Evolutionary conservation across 2,113 vertebrate genomes (phyloP).

Genomic region (Litocranius walleri): DNA sequence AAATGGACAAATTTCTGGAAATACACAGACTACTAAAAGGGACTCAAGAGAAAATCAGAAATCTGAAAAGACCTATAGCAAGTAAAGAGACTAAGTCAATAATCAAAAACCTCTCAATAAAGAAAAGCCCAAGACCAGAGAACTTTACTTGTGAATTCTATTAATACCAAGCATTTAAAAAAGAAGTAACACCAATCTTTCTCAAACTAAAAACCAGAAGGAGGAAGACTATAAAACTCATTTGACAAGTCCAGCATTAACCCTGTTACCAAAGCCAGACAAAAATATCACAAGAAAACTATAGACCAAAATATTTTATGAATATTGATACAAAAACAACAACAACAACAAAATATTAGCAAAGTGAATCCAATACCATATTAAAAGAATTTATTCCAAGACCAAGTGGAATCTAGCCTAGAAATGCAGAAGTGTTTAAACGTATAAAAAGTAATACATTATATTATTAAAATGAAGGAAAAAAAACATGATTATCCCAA

Average conservation of each 20-base stretch:
- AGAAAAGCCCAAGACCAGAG: neutral
- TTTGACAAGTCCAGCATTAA: neutral
- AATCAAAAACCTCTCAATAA: neutral
- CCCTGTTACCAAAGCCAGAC: neutral
- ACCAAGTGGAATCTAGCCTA: neutral
- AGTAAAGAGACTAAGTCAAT: neutral
- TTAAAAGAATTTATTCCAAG: neutral
- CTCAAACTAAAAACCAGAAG: neutral
- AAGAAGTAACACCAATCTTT: neutral
- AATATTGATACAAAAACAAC: neutral
- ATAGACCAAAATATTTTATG: neutral
- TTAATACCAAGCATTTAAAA: neutral
- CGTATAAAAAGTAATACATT: neutral
- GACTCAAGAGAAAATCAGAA: neutral
- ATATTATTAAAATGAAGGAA: neutral
- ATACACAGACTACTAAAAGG: neutral
- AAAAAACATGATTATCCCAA: neutral
- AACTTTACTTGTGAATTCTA: neutral
- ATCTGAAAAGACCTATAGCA: neutral
- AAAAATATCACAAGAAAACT: neutral
- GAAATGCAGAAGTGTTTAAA: neutral
- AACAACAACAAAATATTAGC: neutral
- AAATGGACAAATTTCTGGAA: neutral
- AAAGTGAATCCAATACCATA: neutral
- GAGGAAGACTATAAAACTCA: neutral